phyloP scores from a whole-genome alignment of 2,113 vertebrate species.

The Mesembrinibis cayennensis region DNA sequence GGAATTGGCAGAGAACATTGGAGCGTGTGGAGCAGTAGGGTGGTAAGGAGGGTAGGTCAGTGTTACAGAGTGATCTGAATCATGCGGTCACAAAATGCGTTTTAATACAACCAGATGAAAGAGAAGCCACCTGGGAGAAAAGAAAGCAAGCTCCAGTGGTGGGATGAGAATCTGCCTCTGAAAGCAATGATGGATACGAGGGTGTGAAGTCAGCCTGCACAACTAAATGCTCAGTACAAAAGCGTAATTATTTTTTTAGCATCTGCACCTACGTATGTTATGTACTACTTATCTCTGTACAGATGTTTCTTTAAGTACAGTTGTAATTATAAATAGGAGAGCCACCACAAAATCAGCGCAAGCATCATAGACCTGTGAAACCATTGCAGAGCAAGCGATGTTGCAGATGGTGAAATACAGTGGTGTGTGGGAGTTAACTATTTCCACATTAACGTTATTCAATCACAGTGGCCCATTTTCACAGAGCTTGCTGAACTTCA shows the following conservation, averaged over 20 bases:
- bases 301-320: not conserved
- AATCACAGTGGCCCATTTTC: constrained; percentile 59
- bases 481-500: constrained; percentile 23
- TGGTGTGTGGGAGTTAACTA: constrained; percentile 18
- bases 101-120: not conserved
- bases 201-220: not conserved
- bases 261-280: not conserved
- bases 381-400: not conserved
- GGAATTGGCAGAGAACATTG: not conserved
- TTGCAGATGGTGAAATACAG: not conserved
- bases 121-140: not conserved
- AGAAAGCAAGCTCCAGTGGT: not conserved
- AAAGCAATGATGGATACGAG: not conserved
- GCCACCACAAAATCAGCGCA: not conserved
- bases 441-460: constrained; percentile 31
- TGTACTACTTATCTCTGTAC: not conserved
- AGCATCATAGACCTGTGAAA: not conserved
- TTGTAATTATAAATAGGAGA: not conserved
- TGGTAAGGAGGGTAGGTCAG: not conserved
- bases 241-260: not conserved
- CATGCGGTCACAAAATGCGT: not conserved
- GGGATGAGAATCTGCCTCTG: not conserved
- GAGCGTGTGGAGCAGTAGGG: not conserved
- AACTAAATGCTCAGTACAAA: not conserved
- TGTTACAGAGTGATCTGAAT: not conserved